Base-by-base conservation (phyloP, 2,888 invertebrate genomes). In the Disparrhopalites patrizii region DNA sequence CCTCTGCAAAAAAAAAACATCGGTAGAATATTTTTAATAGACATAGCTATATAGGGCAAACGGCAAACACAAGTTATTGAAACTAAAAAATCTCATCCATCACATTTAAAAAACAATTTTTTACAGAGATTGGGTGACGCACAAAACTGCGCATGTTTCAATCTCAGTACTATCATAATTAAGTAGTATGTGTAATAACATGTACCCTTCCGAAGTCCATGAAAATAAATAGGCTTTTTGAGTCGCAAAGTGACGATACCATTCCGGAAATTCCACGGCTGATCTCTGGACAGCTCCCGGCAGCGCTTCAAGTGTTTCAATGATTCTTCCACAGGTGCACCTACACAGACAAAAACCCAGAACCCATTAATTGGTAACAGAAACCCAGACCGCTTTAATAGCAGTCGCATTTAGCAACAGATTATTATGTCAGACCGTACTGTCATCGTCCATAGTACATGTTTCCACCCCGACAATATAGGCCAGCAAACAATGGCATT, bases 401-500 rank as follows among this genome's bases (percentile, higher is more conserved):
- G n/a, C n/a, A n/a, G n/a, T n/a, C n/a, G n/a, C 28, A 10, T 52
- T 36, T 28, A 58, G 25, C 33, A 13, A 13, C 27, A 38, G 27
- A 36, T 43, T 5, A 58, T 1, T 55, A 38, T 52, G 25, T 25
- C 50, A 51, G 54, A 33, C 60, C 43, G 30, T 67, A 43, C 43
- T 55, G 43, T 57, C 40, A 28, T 63, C 67, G 68, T 66, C 70
- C 27, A 69, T 38, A 23, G 56, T 66, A 30, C 70, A 68, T 31
- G 62, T 58, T 23, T 63, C 63, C 56, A 69, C 69, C 23, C 73
- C 54, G 13, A 68, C 68, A 15, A 73, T 50, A 62, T 68, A 71
- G 8, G 74, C 74, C 10, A 72, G 55, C 0, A 72, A 47, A 61
- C 71, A 72, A 40, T 70, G 70, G 25, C 69, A 63, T 62, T 72